phyloP scores from a whole-genome alignment of 2,113 vertebrate species.

The Machaerirhynchus nigripectus region DNA sequence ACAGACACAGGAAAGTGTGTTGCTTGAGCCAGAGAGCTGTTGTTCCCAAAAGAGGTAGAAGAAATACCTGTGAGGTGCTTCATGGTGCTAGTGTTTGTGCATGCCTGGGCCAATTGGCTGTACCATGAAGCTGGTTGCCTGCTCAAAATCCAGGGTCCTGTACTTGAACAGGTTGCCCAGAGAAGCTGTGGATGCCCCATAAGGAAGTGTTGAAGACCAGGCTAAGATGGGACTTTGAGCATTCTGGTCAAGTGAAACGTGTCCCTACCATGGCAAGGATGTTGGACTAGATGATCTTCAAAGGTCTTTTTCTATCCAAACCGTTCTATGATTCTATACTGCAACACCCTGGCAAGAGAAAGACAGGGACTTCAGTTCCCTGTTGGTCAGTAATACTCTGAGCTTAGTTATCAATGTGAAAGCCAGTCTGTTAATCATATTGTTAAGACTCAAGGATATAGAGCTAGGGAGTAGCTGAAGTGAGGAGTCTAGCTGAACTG shows the following conservation, averaged over 20 bases:
- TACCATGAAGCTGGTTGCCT: not conserved
- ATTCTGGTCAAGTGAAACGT: not conserved
- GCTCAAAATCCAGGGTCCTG: not conserved
- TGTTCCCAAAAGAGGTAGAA: not conserved
- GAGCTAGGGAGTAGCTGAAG: not conserved
- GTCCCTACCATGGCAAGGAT: not conserved
- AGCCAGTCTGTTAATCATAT: not conserved
- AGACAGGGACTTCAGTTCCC: not conserved
- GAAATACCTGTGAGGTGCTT: not conserved
- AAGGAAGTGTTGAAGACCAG: not conserved
- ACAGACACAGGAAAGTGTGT: not conserved
- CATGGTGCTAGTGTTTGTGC: not conserved
- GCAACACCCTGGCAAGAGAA: not conserved
- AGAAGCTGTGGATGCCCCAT: not conserved
- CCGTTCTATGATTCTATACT: not conserved
- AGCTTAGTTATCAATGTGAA: not conserved
- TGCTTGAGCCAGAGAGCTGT: not conserved
- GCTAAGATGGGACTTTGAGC: not conserved
- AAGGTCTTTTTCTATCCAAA: not conserved
- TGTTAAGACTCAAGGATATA: not conserved
- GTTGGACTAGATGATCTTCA: not conserved
- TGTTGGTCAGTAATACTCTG: not conserved
- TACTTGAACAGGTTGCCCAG: not conserved
- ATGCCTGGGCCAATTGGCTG: not conserved
- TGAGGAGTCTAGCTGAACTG: not conserved